A percentile compares a stretch with the other conserved stretches of the same genome.
Conservation (phyloP, 2,113 vertebrate genomes). For the Percina caprodes region DNA sequence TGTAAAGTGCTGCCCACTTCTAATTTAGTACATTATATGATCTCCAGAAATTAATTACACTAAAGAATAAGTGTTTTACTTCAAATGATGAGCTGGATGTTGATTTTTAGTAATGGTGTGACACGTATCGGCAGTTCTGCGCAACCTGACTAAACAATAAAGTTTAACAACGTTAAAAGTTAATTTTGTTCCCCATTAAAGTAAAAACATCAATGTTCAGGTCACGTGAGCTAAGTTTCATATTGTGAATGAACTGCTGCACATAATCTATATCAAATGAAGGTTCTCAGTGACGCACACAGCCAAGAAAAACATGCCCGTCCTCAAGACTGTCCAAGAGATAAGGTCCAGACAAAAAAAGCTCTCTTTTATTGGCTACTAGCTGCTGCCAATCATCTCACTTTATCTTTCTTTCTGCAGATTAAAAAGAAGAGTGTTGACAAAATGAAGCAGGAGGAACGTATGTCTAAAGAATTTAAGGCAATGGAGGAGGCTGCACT, state of each 20-base stretch:
- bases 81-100: neutral
- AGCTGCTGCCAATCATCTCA: neutral
- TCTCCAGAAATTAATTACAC: no score
- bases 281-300: neutral
- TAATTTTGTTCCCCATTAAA: neutral
- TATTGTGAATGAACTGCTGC: neutral
- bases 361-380: conserved; percentile 39
- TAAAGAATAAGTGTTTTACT: no score
- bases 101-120: neutral
- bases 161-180: no score
- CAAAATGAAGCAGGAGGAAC: conserved; percentile 92
- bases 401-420: conserved; percentile 75
- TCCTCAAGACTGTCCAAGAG: conserved; percentile 57
- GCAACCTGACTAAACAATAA: no score
- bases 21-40: neutral
- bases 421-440: conserved; percentile 97
- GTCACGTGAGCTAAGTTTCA: no score
- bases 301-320: neutral
- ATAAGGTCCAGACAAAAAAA: conserved; percentile 63
- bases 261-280: neutral
- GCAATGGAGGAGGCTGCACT: conserved; percentile 96
- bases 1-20: neutral
- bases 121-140: neutral
- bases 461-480: conserved; percentile 94
- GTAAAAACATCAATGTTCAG: neutral